Conservation (phyloP, 23 tunicate species). For the Ciona savignyi region DNA sequence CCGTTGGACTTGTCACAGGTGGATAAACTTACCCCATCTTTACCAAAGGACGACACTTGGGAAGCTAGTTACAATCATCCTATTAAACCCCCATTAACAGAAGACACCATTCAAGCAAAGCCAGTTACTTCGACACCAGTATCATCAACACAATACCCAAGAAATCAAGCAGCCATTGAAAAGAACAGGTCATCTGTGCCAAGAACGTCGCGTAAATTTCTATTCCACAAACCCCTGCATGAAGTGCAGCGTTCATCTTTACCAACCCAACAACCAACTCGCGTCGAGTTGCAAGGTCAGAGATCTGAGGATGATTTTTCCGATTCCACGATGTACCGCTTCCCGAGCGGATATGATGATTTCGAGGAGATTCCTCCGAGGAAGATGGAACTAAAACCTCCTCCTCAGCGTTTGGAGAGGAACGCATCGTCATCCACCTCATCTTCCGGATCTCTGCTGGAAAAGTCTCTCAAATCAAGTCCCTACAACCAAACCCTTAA, state of each 20-base stretch:
- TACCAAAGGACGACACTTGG: background rate
- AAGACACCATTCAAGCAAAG: background rate
- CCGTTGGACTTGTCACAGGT: background rate
- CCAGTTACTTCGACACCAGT: background rate
- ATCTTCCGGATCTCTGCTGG: background rate
- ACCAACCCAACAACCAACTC: background rate
- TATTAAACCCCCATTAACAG: background rate
- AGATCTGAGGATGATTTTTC: background rate
- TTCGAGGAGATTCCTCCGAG: background rate
- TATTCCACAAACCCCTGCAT: background rate
- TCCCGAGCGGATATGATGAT: background rate
- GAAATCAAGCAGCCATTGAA: background rate
- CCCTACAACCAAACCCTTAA: background rate
- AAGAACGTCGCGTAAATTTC: background rate
- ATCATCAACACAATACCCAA: background rate
- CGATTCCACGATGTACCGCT: background rate
- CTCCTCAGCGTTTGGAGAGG: conserved; percentile 2
- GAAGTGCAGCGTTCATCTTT: background rate
- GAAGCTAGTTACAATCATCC: too few relatives aligned
- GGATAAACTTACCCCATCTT: background rate
- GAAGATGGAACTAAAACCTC: background rate
- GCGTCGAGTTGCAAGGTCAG: background rate
- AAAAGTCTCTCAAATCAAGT: background rate
- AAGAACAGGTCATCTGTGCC: background rate
- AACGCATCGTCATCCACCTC: background rate